Evolutionary conservation across 2,888 invertebrate species (phyloP).

Genomic region (Drosophila quasianomalipes): DNA sequence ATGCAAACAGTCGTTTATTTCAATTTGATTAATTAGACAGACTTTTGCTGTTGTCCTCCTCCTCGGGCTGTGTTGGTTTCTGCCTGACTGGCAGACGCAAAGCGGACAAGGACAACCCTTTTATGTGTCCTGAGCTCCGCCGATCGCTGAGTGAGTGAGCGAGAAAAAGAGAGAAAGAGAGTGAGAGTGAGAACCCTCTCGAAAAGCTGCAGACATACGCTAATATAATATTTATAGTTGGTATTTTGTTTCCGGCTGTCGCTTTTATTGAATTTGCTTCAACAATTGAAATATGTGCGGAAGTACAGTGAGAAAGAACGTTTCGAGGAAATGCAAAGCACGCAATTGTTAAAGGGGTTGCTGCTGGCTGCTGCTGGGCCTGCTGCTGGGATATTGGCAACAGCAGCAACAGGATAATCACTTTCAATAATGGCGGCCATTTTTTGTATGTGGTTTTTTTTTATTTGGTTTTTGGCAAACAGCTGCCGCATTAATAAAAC

Average conservation of each 20-base stretch:
- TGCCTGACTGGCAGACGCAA: slow-evolving; percentile 35
- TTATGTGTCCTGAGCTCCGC: slow-evolving; percentile 25
- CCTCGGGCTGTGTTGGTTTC: slow-evolving; percentile 8
- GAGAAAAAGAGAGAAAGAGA: not conserved
- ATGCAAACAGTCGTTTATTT: slow-evolving; percentile 45
- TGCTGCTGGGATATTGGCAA: slow-evolving; percentile 40
- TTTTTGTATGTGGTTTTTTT: slow-evolving; percentile 4
- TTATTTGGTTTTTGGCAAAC: slow-evolving; percentile 10
- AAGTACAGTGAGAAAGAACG: slow-evolving; percentile 48
- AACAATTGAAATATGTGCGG: slow-evolving; percentile 62
- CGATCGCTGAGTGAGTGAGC: slow-evolving; percentile 20
- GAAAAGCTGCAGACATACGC: slow-evolving; percentile 56
- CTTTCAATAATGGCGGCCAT: slow-evolving; percentile 44
- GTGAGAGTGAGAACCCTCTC: slow-evolving; percentile 20
- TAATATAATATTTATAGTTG: slow-evolving; percentile 80
- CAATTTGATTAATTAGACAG: slow-evolving; percentile 53
- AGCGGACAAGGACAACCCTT: slow-evolving; percentile 71
- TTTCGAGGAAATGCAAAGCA: slow-evolving; percentile 55
- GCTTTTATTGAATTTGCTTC: slow-evolving; percentile 64
- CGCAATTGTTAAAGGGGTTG: slow-evolving; percentile 55
- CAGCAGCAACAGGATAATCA: slow-evolving; percentile 70
- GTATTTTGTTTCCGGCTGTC: slow-evolving; percentile 73
- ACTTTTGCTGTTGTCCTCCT: slow-evolving; percentile 21
- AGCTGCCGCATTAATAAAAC: slow-evolving; percentile 33
- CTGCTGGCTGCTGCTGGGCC: slow-evolving; percentile 4